These are phyloP conservation scores for Ips typographus DNA, from an alignment of 1,140 invertebrate genomes.

Conservation along the genomic window DNA sequence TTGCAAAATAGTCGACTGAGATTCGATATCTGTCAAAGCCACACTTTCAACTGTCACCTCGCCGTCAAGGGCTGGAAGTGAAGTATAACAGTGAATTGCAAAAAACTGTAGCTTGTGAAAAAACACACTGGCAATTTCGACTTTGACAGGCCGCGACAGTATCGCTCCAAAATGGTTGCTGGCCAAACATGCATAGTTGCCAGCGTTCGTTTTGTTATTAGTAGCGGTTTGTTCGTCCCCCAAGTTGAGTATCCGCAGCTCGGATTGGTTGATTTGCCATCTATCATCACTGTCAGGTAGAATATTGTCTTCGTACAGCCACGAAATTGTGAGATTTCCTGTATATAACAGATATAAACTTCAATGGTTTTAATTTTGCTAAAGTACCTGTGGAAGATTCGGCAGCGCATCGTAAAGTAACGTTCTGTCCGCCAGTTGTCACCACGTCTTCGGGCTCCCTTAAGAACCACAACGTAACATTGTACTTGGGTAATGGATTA, in stretches of 20 bases:
- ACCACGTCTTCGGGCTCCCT: constrained; percentile 44
- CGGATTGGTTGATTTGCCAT: constrained; percentile 36
- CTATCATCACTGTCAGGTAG: constrained; percentile 39
- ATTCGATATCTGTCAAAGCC: constrained; percentile 39
- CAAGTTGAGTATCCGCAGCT: constrained; percentile 40
- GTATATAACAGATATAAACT: constrained; percentile 1
- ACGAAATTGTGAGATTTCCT: constrained; percentile 39
- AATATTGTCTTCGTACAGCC: constrained; percentile 40
- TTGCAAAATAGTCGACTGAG: constrained; percentile 43
- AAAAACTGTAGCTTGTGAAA: neutral
- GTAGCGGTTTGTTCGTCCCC: constrained; percentile 34
- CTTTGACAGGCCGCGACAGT: constrained; percentile 42
- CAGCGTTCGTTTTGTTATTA: constrained; percentile 25
- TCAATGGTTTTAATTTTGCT: neutral
- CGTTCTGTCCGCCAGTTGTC: constrained; percentile 40
- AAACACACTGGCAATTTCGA: constrained; percentile 47
- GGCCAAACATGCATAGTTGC: constrained; percentile 44
- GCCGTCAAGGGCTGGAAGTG: constrained; percentile 42
- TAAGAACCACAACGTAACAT: constrained; percentile 25
- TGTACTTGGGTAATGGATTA: constrained; percentile 5
- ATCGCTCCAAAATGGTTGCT: constrained; percentile 43
- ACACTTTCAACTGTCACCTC: constrained; percentile 38
- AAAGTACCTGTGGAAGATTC: constrained; percentile 34
- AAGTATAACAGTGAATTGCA: neutral
- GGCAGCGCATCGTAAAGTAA: constrained; percentile 39